A percentile compares a stretch with the other conserved stretches of the same genome.
These are phyloP conservation scores for Atherix ibis DNA, from an alignment of 2,888 invertebrate species.

Conservation along the genomic window DNA sequence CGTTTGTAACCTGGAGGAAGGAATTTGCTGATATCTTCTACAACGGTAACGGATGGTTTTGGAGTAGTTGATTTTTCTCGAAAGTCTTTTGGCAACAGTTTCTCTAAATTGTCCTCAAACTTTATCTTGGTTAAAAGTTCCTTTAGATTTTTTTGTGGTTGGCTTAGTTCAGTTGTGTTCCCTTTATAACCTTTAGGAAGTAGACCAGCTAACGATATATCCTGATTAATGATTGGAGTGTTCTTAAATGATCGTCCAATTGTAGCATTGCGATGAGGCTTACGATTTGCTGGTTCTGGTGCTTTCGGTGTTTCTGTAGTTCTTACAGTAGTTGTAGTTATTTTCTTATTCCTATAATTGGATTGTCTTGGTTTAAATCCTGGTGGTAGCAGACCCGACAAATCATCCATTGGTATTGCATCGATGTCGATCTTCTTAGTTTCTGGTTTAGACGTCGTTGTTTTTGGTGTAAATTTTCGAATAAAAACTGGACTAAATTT, in stretches of 20 bases:
- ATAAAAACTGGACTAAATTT: slow-evolving; percentile 45
- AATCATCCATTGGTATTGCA: slow-evolving; percentile 40
- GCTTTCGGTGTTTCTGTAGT: slow-evolving; percentile 15
- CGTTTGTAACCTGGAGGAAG: slow-evolving; percentile 52
- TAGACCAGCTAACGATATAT: slow-evolving; percentile 33
- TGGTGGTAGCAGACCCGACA: slow-evolving; percentile 43
- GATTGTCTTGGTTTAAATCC: slow-evolving; percentile 42
- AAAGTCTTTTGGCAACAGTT: slow-evolving; percentile 39
- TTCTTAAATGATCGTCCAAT: slow-evolving; percentile 39
- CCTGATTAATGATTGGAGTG: slow-evolving; percentile 37
- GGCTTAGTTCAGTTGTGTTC: slow-evolving; percentile 16
- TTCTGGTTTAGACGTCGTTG: slow-evolving; percentile 19
- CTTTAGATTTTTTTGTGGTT: slow-evolving; percentile 13
- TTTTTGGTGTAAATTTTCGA: slow-evolving; percentile 45
- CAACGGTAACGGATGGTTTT: slow-evolving; percentile 31
- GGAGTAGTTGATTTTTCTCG: slow-evolving; percentile 30
- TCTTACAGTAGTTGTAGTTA: slow-evolving; percentile 34
- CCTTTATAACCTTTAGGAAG: slow-evolving; percentile 48
- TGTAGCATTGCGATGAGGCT: slow-evolving; percentile 26
- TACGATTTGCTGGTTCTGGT: slow-evolving; percentile 13
- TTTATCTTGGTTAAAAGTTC: slow-evolving; percentile 24
- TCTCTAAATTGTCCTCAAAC: slow-evolving; percentile 26
- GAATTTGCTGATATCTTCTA: slow-evolving; percentile 42
- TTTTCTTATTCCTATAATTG: slow-evolving; percentile 38
- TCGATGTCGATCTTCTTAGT: slow-evolving; percentile 31